These are phyloP conservation scores for Luehdorfia chinensis DNA, from an alignment of 1,140 invertebrate species.

Conservation along the genomic window DNA sequence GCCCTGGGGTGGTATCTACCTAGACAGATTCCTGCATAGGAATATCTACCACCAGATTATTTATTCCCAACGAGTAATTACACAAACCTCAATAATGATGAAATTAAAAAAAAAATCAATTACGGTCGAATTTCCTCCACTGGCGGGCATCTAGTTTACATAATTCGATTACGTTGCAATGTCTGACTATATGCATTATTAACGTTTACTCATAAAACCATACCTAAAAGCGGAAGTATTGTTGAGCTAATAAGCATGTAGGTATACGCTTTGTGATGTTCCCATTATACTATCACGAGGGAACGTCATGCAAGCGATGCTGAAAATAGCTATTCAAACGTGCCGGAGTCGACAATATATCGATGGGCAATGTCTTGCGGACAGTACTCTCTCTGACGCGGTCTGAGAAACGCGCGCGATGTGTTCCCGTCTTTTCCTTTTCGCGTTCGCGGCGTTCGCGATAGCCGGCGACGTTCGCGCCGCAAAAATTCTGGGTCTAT, in stretches of 20 bases:
- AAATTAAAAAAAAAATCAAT: no score
- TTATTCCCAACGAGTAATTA: no score
- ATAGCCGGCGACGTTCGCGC: conserved; percentile 18
- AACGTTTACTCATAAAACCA: no score
- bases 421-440: conserved; percentile 26
- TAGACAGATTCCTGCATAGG: no score
- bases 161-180: no score
- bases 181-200: no score
- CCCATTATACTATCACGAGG: conserved; percentile 9
- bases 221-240: no score
- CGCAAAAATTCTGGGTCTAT: conserved; percentile 78
- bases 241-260: background rate
- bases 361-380: background rate
- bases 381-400: conserved; percentile 29
- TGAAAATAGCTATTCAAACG: conserved; percentile 28
- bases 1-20: no score
- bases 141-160: no score
- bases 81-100: no score
- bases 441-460: conserved; percentile 24
- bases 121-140: no score
- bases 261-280: background rate
- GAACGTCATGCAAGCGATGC: conserved; percentile 10
- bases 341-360: conserved; percentile 6
- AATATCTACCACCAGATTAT: no score
- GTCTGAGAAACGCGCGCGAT: conserved; percentile 30